Evolutionary conservation across 1,140 invertebrate genomes (phyloP), one percentile per base, ranked within the genome.

Genomic region (Leptinotarsa defecta): DNA sequence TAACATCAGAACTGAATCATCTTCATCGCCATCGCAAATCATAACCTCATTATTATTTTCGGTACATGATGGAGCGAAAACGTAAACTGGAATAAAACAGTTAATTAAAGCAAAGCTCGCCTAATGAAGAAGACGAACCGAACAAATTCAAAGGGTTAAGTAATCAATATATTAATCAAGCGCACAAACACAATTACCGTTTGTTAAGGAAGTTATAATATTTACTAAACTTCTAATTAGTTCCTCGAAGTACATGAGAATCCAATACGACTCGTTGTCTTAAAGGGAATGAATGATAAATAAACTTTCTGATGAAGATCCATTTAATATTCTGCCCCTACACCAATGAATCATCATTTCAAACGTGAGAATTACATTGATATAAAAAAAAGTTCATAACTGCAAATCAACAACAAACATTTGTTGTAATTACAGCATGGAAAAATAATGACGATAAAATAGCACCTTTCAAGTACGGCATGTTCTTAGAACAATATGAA

Each of bases 151-250:
- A 81, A 81, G 82, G 82, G 82, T 81, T 82, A 76, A 79, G 82
- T 80, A 83, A 83, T 83, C 82, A 83, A 83, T 83, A 83, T 80
- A 83, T 83, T 83, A 81, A 81, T 83, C 81, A 83, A 81, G 81
- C 81, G 81, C 82, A 82, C 82, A 83, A 83, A 83, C 82, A 82
- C 82, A 83, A 82, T 83, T 83, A 83, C 80, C 81, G 81, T 82
- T 83, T 81, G 81, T 82, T 82, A 82, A 79, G 78, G 79, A 83
- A 83, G 81, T 83, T 83, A 82, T 83, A 83, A 83, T 83, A 83
- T 83, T 83, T 83, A 82, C 82, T 79, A 83, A 83, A 83, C 82
- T 83, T 82, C 82, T 83, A 83, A 83, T 83, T 83, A 82, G 82
- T 83, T 80, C 79, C 79, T 81, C 76, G 79, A 74, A 78, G 78